Conservation (phyloP, 2,113 vertebrate species). For the Tragelaphus strepsiceros region DNA sequence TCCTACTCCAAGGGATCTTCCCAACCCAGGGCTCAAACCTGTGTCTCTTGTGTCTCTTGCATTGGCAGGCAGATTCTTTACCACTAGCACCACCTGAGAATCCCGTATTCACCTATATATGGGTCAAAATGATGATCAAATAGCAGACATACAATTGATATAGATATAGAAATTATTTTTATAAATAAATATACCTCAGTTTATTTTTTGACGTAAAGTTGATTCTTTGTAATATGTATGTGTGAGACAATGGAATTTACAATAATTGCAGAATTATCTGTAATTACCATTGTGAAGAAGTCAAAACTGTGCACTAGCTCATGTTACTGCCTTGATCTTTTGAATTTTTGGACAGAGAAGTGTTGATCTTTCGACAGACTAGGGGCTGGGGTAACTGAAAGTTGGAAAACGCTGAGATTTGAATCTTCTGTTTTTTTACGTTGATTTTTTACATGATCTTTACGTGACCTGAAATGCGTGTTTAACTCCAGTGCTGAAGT, state of each 20-base stretch:
- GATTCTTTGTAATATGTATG: not conserved
- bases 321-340: not conserved
- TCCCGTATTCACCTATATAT: not conserved
- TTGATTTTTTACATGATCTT: not conserved
- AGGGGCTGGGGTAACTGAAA: not conserved
- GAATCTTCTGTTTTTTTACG: not conserved
- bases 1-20: not conserved
- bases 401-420: not conserved
- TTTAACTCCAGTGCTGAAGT: not conserved
- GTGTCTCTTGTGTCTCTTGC: not conserved
- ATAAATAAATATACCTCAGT: not conserved
- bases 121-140: not conserved
- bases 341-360: not conserved
- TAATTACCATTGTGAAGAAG: not conserved
- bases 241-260: not conserved
- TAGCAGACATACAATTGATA: not conserved
- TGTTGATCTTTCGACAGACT: not conserved
- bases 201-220: not conserved
- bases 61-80: not conserved
- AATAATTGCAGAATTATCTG: not conserved
- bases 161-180: not conserved
- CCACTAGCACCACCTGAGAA: not conserved
- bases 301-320: not conserved
- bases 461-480: not conserved
- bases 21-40: not conserved